Evolutionary conservation across 2,797 vertebrate species (phyloP).

Genomic region (Falco columbarius): DNA sequence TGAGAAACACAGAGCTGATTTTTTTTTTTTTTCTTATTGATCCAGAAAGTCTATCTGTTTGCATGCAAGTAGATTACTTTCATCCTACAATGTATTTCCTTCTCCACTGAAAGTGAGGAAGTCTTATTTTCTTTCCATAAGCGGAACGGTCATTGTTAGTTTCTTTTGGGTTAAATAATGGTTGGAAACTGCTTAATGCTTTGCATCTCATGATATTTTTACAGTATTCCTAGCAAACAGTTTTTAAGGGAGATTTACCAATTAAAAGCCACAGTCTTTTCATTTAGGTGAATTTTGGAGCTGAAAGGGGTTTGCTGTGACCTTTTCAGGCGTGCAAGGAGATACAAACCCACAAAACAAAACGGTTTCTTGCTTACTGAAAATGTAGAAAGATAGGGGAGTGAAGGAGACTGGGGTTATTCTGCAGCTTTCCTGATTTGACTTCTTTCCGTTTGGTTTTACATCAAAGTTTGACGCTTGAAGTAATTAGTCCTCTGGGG

Average conservation of each 20-base stretch:
- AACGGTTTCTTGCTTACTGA: neutral
- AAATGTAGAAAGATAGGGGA: neutral
- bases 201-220: neutral
- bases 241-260: neutral
- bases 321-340: neutral
- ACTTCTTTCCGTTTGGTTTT: neutral
- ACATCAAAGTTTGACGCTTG: neutral
- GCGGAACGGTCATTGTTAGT: neutral
- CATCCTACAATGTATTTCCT: neutral
- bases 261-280: neutral
- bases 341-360: neutral
- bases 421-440: neutral
- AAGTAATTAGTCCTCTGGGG: neutral
- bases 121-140: neutral
- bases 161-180: neutral
- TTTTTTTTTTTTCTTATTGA: neutral
- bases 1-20: slow-evolving; percentile 7
- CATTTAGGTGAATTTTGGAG: neutral
- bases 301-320: neutral
- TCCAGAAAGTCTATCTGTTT: slow-evolving; percentile 40
- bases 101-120: neutral
- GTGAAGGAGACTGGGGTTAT: neutral
- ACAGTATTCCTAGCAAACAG: neutral
- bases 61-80: neutral
- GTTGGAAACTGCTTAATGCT: neutral